These are phyloP conservation scores for Cloeon dipterum DNA, from an alignment of 2,888 invertebrate genomes.

Conservation along the genomic window DNA sequence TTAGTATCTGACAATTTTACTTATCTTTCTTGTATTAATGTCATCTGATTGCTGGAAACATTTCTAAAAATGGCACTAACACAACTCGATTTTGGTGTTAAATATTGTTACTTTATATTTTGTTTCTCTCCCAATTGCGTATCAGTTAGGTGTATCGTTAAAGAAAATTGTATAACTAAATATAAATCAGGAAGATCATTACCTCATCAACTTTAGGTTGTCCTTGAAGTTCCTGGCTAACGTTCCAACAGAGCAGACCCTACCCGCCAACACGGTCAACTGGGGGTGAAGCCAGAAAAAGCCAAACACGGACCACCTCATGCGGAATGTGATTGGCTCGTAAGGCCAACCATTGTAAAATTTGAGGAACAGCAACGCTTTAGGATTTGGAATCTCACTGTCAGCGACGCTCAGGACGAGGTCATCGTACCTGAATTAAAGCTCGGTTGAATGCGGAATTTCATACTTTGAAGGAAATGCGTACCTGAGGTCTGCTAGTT, in stretches of 20 bases:
- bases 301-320: conserved; percentile 40
- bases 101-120: no score
- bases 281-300: conserved; percentile 42
- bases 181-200: no score
- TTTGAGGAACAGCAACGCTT: conserved; percentile 39
- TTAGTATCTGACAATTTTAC: no score
- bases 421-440: conserved; percentile 25
- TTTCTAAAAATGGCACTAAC: no score
- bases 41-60: no score
- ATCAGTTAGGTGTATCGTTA: no score
- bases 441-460: conserved; percentile 8
- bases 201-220: conserved; percentile 7
- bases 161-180: no score
- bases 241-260: conserved; percentile 21
- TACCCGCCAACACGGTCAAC: conserved; percentile 27
- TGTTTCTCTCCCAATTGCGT: no score
- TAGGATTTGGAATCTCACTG: conserved; percentile 32
- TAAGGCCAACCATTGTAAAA: conserved; percentile 37
- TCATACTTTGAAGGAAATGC: no score
- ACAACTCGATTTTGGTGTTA: no score
- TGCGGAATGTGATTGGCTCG: conserved; percentile 32
- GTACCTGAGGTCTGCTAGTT: no score
- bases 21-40: no score
- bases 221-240: conserved; percentile 9
- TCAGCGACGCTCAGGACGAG: conserved; percentile 28